Conservation (phyloP, 2,888 invertebrate genomes). For the Netelia fuscicornis region DNA sequence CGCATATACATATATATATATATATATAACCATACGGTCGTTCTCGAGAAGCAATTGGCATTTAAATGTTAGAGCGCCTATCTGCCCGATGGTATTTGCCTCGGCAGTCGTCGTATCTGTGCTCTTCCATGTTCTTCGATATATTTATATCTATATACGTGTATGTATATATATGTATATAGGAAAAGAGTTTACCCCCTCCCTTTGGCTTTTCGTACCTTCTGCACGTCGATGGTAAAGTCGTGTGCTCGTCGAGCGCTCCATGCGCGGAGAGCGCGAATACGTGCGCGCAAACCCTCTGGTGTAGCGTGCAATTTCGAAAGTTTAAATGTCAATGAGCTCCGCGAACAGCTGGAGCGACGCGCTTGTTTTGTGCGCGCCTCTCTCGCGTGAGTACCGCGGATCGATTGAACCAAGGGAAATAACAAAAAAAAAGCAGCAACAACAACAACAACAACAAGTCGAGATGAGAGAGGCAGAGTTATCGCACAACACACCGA, state of each 20-base stretch:
- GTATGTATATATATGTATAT: neutral
- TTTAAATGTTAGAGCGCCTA: conserved; percentile 82
- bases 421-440: conserved; percentile 15
- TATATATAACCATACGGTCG: conserved; percentile 25
- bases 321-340: conserved; percentile 83
- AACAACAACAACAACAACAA: neutral
- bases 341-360: conserved; percentile 45
- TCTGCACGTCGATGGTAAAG: conserved; percentile 28
- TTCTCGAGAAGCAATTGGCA: conserved; percentile 77
- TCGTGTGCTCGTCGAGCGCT: conserved; percentile 40
- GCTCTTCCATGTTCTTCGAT: conserved; percentile 36
- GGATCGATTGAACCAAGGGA: conserved; percentile 55
- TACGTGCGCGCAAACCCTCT: conserved; percentile 29
- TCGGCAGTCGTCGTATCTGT: conserved; percentile 60
- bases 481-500: neutral
- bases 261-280: conserved; percentile 30
- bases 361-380: conserved; percentile 12
- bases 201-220: conserved; percentile 28
- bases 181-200: conserved; percentile 60
- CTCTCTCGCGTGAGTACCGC: conserved; percentile 33
- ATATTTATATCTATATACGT: neutral
- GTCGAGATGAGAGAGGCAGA: neutral
- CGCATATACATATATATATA: conserved; percentile 14
- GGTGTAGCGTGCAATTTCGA: conserved; percentile 77
- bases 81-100: conserved; percentile 81